Base-by-base conservation (phyloP, 2,888 invertebrate genomes). In the Lissonota sp. region DNA sequence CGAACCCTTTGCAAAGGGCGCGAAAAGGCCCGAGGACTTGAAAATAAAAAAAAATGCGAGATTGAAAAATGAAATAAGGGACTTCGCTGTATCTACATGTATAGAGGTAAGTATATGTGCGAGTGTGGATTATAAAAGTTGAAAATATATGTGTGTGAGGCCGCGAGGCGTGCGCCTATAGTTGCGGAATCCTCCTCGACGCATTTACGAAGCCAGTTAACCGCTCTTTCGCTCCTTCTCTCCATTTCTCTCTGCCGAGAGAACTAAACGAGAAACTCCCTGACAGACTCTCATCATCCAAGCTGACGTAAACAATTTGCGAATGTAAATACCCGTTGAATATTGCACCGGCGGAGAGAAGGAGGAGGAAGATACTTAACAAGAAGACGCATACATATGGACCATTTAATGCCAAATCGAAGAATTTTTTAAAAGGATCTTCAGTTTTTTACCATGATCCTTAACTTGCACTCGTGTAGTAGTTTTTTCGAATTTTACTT, bases 221-320 rank as follows among this genome's bases (percentile, higher is more conserved):
- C 80, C 49, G 46, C 14, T 77, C 67, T 74, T n/a, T n/a, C n/a
- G n/a, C n/a, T n/a, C n/a, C n/a, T n/a, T n/a, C n/a, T n/a, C n/a
- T n/a, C n/a, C n/a, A n/a, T n/a, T n/a, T n/a, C n/a, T n/a, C n/a
- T n/a, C 80, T 55, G 69, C 70, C 16, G n/a, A 51, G 77, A 42
- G 79, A 75, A 77, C 79, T 79, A 86, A 90, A 90, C 90, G 87
- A 90, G 75, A 89, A 89, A 84, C 86, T 77, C 87, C 69, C 69
- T 91, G 91, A 91, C 91, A 91, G 90, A 90, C 90, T 90, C 81
- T 91, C 91, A 91, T 89, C 88, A 88, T 60, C 75, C 87, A 86
- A 87, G 82, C 89, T 90, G 91, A 91, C 91, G 91, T 91, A 91
- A 91, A 91, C 91, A 91, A 91, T 91, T 91, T 91, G 87, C 90